Evolutionary conservation across 2,797 vertebrate genomes (phyloP).

Genomic region (Bufotes viridis): DNA sequence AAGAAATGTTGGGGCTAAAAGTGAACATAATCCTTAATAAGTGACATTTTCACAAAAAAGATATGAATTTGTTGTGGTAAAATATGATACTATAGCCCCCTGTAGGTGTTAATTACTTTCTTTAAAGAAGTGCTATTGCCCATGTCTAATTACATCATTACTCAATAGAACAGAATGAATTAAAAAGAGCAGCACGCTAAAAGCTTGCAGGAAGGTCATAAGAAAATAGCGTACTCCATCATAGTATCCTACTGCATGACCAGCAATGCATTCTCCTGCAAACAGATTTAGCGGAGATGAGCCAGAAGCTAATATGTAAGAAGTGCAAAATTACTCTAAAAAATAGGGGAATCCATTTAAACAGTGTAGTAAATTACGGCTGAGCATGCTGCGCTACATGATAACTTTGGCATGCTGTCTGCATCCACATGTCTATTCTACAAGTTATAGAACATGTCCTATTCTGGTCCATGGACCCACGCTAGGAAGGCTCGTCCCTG

Average conservation of each 20-base stretch:
- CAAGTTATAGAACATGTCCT: too few species aligned
- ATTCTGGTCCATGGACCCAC: too few species aligned
- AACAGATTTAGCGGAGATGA: background rate
- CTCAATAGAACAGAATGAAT: conserved; percentile 52
- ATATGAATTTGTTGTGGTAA: conserved; percentile 29
- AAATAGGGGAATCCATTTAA: background rate
- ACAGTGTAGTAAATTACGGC: too few species aligned
- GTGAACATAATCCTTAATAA: too few species aligned
- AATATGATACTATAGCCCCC: conserved; percentile 47
- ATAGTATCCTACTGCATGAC: background rate
- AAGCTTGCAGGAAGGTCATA: conserved; percentile 39
- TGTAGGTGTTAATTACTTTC: conserved; percentile 56
- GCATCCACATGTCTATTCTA: too few species aligned
- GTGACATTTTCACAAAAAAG: background rate
- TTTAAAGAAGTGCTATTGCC: conserved; percentile 43
- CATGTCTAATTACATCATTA: conserved; percentile 58
- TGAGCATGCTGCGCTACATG: too few species aligned
- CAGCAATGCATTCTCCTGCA: background rate
- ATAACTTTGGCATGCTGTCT: too few species aligned
- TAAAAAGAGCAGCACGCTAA: conserved; percentile 34
- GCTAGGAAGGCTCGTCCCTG: too few species aligned
- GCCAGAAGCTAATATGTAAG: background rate
- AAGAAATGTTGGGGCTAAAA: too few species aligned
- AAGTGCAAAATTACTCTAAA: background rate
- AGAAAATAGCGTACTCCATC: conserved; percentile 10